phyloP scores from a whole-genome alignment of 2,888 invertebrate genomes.

The Merodon equestris region DNA sequence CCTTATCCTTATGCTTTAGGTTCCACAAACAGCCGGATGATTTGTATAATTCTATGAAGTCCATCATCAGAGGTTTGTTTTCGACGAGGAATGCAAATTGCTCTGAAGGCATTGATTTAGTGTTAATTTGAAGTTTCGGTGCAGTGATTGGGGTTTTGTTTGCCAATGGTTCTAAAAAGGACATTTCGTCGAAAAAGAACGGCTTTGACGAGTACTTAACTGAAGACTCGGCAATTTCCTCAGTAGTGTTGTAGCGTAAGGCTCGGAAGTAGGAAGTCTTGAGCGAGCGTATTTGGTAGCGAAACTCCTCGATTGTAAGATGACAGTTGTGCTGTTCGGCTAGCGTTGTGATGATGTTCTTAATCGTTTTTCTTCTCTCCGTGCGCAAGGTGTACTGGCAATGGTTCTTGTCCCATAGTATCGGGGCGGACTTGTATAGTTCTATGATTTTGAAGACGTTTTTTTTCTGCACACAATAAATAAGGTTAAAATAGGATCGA shows the following conservation, averaged over 20 bases:
- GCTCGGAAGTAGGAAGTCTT: slow-evolving; percentile 43
- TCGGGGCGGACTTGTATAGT: slow-evolving; percentile 44
- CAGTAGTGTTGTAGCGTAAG: slow-evolving; percentile 21
- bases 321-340: slow-evolving; percentile 27
- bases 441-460: slow-evolving; percentile 54
- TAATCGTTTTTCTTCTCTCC: slow-evolving; percentile 33
- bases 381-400: slow-evolving; percentile 16
- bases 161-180: slow-evolving; percentile 40
- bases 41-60: slow-evolving; percentile 44
- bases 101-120: not conserved
- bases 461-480: slow-evolving; percentile 29
- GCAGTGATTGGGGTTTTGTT: slow-evolving; percentile 15
- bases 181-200: slow-evolving; percentile 39
- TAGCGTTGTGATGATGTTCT: slow-evolving; percentile 30
- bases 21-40: slow-evolving; percentile 41
- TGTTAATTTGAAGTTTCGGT: not conserved
- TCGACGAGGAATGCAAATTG: slow-evolving; percentile 38
- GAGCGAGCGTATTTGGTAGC: slow-evolving; percentile 51
- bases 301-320: slow-evolving; percentile 49
- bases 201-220: slow-evolving; percentile 21
- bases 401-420: slow-evolving; percentile 51
- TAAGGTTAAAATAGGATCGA: not conserved
- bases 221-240: slow-evolving; percentile 17
- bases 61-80: slow-evolving; percentile 35
- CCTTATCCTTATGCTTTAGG: slow-evolving; percentile 11